Conservation (phyloP, 2,888 invertebrate species). For the Plusia festucae region DNA sequence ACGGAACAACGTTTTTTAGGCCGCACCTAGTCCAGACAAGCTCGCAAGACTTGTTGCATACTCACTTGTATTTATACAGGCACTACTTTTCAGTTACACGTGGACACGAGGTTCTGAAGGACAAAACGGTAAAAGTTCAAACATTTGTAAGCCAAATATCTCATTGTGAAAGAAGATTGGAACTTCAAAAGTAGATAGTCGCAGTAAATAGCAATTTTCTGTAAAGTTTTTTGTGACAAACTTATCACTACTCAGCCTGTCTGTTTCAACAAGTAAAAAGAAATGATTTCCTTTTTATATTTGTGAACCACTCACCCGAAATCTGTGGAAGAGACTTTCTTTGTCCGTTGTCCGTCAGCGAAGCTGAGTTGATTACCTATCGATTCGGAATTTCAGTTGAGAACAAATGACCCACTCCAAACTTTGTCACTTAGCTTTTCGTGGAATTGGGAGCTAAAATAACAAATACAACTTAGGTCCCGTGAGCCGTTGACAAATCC, state of each 20-base stretch:
- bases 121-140: too few relatives aligned
- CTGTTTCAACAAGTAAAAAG: constrained; percentile 5
- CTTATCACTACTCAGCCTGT: neutral
- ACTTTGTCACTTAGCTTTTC: constrained; percentile 34
- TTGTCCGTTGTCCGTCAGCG: constrained; percentile 7
- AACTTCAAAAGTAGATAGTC: neutral
- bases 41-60: constrained; percentile 39
- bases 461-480: constrained; percentile 26
- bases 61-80: neutral
- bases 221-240: constrained; percentile 2
- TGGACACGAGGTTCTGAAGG: neutral
- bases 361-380: constrained; percentile 13
- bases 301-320: neutral
- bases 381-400: constrained; percentile 22
- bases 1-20: constrained; percentile 8
- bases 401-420: constrained; percentile 21
- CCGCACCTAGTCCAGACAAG: constrained; percentile 8
- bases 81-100: neutral
- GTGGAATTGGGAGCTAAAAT: constrained; percentile 16
- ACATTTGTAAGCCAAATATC: neutral
- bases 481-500: constrained; percentile 33
- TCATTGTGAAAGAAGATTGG: neutral
- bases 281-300: neutral
- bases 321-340: neutral
- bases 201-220: neutral